A percentile compares a stretch with the other conserved stretches of the same genome.
Evolutionary conservation across 64 coral and sea anemone genomes (phyloP).

Genomic region (Acropora yongei): DNA sequence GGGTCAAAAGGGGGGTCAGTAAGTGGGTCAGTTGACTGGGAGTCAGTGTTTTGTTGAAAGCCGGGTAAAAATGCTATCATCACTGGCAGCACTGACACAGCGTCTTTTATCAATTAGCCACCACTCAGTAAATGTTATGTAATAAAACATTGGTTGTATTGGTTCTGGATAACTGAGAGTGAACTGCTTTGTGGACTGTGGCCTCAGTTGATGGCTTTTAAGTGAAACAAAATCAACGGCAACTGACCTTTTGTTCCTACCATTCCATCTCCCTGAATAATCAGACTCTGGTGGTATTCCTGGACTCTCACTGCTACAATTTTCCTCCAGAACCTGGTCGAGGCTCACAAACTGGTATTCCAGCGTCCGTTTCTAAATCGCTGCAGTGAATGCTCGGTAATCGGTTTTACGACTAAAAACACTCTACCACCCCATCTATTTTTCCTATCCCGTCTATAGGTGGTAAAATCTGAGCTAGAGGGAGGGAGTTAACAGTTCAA

Average conservation of each 20-base stretch:
- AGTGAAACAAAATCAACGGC: no score
- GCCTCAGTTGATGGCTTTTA: no score
- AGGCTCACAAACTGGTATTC: slow-evolving; percentile 42
- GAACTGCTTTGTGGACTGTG: no score
- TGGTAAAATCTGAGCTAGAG: slow-evolving; percentile 28
- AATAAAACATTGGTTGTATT: no score
- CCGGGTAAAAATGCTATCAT: no score
- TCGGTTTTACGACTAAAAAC: not conserved
- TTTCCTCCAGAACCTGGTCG: slow-evolving; percentile 25
- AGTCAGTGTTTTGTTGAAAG: no score
- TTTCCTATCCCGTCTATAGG: slow-evolving; percentile 27
- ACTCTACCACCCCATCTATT: not conserved
- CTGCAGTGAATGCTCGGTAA: slow-evolving; percentile 23
- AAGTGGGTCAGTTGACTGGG: no score
- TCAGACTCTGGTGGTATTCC: slow-evolving; percentile 87
- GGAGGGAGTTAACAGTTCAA: slow-evolving; percentile 41
- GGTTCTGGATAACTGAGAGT: no score
- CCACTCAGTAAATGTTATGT: no score
- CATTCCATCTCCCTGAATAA: slow-evolving; percentile 85
- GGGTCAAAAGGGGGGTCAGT: no score
- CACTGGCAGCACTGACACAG: no score
- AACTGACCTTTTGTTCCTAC: slow-evolving; percentile 89
- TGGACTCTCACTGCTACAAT: slow-evolving; percentile 71
- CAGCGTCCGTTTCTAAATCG: slow-evolving; percentile 35
- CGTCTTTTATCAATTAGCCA: no score